Base-by-base conservation (phyloP, 2,797 vertebrate genomes). In the Cirrhinus mrigala region DNA sequence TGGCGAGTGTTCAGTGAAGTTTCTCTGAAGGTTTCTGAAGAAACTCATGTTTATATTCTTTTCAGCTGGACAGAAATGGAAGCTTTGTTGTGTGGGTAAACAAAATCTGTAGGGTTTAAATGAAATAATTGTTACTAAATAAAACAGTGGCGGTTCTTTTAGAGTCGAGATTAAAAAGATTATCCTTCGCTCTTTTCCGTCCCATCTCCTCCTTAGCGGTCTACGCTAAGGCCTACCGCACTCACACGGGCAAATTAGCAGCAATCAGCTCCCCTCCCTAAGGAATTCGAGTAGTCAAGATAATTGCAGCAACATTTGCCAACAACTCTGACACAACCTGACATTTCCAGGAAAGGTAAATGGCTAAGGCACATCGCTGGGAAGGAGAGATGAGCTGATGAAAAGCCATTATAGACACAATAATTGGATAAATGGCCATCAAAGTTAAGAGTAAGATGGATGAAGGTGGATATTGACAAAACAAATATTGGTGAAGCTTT, bases 251-350 rank as follows among this genome's bases (percentile, higher is more conserved):
- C 64, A 86, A 89, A 90, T 90, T 88, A 89, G 62, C 46, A 71
- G 87, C 88, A 90, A 89, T 88, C 85, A 89, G 46, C 76, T 84
- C 84, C 68, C 82, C 82, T 90, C 88, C 84, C 88, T 46, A 83
- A 86, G 87, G 85, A 89, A 86, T 89, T 73, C 56, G 52, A 88
- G 79, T 89, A 87, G 87, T 89, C 87, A 85, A 85, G 85, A 90
- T 88, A 89, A 89, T 89, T 90, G 88, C 83, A 84, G 76, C 86
- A 89, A 89, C 86, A 88, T 89, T 89, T 89, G 86, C 87, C 88
- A 88, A 89, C 88, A 90, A 89, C 88, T 89, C 87, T 89, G 87
- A 90, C 87, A 89, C 82, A 88, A 87, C 81, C 90, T 89, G 90
- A 89, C 90, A 88, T 88, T 89, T 88, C 85, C 83, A 87, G 89